Percentiles rank a stretch among this genome's conserved stretches.
These are phyloP conservation scores for Nannospalax galili DNA, from an alignment of 2,113 vertebrate species.

Conservation along the genomic window DNA sequence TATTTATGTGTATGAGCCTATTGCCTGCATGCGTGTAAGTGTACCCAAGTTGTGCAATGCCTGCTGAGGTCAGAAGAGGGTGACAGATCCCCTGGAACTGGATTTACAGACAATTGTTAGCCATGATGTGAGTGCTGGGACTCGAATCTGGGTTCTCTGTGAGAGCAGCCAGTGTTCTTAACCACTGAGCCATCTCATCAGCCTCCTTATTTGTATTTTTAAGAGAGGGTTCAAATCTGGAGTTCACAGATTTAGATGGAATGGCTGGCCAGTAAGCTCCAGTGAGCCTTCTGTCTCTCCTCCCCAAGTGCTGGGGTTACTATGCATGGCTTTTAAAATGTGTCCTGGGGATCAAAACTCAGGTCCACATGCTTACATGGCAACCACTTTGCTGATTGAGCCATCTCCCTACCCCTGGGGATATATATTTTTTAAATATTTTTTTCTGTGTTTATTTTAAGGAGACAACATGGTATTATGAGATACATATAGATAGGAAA, in stretches of 20 bases:
- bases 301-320: not conserved
- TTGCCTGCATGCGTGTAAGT: too few species aligned
- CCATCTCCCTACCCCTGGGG: not conserved
- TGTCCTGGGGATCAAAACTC: not conserved
- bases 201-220: too few species aligned
- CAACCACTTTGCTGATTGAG: not conserved
- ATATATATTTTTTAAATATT: not conserved
- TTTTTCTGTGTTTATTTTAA: not conserved
- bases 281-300: not conserved
- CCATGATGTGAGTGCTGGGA: too few species aligned
- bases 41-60: too few species aligned
- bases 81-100: too few species aligned
- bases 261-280: not conserved
- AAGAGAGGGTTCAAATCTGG: too few species aligned
- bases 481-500: not conserved
- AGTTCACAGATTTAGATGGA: not conserved
- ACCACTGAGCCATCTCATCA: too few species aligned
- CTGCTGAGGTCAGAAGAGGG: too few species aligned
- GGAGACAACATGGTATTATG: not conserved
- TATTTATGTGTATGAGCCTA: too few species aligned
- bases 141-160: too few species aligned
- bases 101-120: too few species aligned
- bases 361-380: not conserved
- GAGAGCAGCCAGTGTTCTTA: too few species aligned
- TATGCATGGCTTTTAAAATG: not conserved